Conservation (phyloP, 2,113 vertebrate species). For the Pongo abelii region DNA sequence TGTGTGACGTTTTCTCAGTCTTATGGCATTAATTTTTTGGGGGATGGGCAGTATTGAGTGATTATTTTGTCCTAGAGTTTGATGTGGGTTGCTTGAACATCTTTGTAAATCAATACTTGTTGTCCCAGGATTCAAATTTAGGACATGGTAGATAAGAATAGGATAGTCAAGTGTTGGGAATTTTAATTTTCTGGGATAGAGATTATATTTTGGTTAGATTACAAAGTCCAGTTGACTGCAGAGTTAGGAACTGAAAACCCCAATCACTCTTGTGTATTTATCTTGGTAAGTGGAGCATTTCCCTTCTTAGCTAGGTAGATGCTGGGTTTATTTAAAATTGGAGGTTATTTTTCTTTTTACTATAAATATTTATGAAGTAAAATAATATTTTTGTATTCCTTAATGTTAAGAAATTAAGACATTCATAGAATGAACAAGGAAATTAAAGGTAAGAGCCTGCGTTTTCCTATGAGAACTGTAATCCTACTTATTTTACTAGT, state of each 20-base stretch:
- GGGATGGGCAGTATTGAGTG: not conserved
- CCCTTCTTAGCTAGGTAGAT: not conserved
- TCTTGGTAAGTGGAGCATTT: not conserved
- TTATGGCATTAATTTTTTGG: not conserved
- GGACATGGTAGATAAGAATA: not conserved
- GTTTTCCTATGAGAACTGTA: not conserved
- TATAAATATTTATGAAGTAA: not conserved
- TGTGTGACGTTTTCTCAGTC: not conserved
- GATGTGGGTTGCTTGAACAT: not conserved
- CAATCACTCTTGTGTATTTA: not conserved
- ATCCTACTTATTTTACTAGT: not conserved
- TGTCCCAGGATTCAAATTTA: not conserved
- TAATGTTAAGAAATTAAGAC: constrained; percentile 84
- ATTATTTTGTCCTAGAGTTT: not conserved
- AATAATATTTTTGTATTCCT: constrained; percentile 75
- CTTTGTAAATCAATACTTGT: not conserved
- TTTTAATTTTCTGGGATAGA: not conserved
- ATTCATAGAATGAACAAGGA: constrained; percentile 94
- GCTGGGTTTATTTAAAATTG: not conserved
- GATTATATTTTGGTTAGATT: not conserved
- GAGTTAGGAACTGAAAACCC: not conserved
- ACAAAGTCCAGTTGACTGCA: not conserved
- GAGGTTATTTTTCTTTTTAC: not conserved
- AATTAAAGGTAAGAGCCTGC: constrained; percentile 87
- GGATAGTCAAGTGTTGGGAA: not conserved